Evolutionary conservation across 2,113 vertebrate genomes (phyloP).

Genomic region (Macquaria australasica): DNA sequence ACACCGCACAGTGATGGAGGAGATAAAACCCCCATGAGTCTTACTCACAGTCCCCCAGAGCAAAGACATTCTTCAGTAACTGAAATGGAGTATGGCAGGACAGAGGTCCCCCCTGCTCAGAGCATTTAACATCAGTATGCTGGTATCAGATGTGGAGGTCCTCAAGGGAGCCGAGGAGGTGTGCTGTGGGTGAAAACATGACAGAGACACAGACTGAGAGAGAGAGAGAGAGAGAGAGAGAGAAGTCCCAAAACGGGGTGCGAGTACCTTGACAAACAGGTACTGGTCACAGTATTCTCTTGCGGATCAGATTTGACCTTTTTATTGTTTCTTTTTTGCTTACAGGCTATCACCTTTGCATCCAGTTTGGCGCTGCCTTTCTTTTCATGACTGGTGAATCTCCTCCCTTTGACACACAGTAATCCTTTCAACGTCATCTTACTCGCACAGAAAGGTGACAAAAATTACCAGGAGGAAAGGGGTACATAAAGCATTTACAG

Average conservation of each 20-base stretch:
- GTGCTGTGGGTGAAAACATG: conserved; percentile 38
- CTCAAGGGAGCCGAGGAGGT: conserved; percentile 39
- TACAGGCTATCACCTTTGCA: not conserved
- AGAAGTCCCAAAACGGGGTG: conserved; percentile 24
- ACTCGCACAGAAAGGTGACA: not conserved
- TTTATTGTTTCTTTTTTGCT: not conserved
- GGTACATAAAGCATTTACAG: not conserved
- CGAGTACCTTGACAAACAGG: conserved; percentile 9
- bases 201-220: conserved; percentile 11
- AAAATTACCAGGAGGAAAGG: not conserved
- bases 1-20: conserved; percentile 37
- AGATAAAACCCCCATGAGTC: conserved; percentile 31
- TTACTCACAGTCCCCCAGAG: conserved; percentile 46
- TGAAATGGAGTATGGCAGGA: conserved; percentile 41
- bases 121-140: conserved; percentile 56
- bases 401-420: not conserved
- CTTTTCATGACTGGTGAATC: not conserved
- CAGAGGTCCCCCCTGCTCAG: not conserved
- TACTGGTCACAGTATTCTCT: conserved; percentile 4
- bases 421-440: not conserved
- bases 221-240: not conserved
- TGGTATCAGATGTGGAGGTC: conserved; percentile 41
- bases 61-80: conserved; percentile 26
- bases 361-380: not conserved
- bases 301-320: conserved; percentile 17